A percentile compares a stretch with the other conserved stretches of the same genome.
phyloP scores from a whole-genome alignment of 2,888 invertebrate genomes.

The Achlya flavicornis region DNA sequence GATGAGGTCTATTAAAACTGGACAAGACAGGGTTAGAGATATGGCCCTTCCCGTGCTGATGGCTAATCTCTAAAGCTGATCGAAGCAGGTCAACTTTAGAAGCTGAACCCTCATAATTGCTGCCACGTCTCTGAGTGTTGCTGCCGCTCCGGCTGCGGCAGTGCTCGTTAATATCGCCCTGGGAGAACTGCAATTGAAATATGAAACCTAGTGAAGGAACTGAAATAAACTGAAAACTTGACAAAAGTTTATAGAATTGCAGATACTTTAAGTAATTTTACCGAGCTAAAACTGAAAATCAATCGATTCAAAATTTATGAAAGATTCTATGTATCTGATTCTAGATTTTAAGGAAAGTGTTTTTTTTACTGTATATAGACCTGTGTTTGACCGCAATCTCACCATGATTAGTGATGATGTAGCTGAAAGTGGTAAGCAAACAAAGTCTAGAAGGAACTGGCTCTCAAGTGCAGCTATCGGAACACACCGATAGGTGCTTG shows the following conservation, averaged over 20 bases:
- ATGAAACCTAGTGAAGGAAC: not conserved
- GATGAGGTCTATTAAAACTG: constrained; percentile 59
- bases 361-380: too few relatives aligned
- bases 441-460: too few relatives aligned
- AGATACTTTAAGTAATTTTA: not conserved
- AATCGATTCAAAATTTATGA: too few relatives aligned
- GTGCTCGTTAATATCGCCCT: constrained; percentile 78
- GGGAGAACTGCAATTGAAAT: constrained; percentile 69
- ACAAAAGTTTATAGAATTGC: not conserved
- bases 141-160: constrained; percentile 79
- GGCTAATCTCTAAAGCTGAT: constrained; percentile 88
- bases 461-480: too few relatives aligned
- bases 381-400: too few relatives aligned
- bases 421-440: too few relatives aligned
- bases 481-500: too few relatives aligned
- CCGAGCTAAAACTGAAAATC: not conserved
- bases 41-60: constrained; percentile 80
- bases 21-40: constrained; percentile 85
- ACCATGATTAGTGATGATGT: too few relatives aligned
- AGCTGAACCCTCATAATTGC: constrained; percentile 83
- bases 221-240: not conserved
- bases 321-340: too few relatives aligned
- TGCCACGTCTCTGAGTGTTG: constrained; percentile 81
- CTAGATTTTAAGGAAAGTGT: too few relatives aligned
- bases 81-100: constrained; percentile 87